Base-by-base conservation (phyloP, 2,888 invertebrate genomes). In the Polymixis flavicincta region DNA sequence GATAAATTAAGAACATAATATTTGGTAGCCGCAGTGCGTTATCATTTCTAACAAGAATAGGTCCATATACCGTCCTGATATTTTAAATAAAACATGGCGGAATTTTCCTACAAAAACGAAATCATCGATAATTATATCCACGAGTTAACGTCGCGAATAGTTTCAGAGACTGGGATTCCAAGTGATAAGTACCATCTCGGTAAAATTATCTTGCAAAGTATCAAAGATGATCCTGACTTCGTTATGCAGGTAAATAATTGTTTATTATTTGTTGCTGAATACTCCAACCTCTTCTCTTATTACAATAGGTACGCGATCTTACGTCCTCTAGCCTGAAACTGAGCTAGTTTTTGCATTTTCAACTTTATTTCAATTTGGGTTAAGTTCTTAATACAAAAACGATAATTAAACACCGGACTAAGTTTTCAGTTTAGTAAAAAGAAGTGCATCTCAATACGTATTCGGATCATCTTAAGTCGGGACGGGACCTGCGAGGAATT, bases 151-250 rank as follows among this genome's bases (percentile, higher is more conserved):
- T 85, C 89, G 0, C 80, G 86, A 7, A 81, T 92, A 13, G 89
- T 92, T 3, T 89, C 90, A 0, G 74, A 89, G 22, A 85, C 89
- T 17, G 89, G 92, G 0, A 89, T 87, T 59, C 85, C 90, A 0
- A 82, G 80, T 14, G 93, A 93, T 60, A 87, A 87, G 57, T 85
- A 87, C 60, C 93, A 93, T 76, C 72, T 92, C 0, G 89, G 86
- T 0, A 87, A 78, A 76, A 69, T 82, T 3, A 71, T 75, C 19
- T 82, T 78, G 65, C 86, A 71, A 64, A 76, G 76, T 78, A 81
- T 83, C 54, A 86, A 85, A 73, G 78, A 85, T 61, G 81, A 85
- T 71, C 75, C 75, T 0, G 77, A 82, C 0, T 83, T 85, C 52
- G 55, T 87, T 1, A 52, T 80, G 61, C 87, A 87, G 83, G 87